Percentiles rank a stretch among this genome's conserved stretches.
Conservation (phyloP, 2,888 invertebrate genomes). For the Metellina segmentata region DNA sequence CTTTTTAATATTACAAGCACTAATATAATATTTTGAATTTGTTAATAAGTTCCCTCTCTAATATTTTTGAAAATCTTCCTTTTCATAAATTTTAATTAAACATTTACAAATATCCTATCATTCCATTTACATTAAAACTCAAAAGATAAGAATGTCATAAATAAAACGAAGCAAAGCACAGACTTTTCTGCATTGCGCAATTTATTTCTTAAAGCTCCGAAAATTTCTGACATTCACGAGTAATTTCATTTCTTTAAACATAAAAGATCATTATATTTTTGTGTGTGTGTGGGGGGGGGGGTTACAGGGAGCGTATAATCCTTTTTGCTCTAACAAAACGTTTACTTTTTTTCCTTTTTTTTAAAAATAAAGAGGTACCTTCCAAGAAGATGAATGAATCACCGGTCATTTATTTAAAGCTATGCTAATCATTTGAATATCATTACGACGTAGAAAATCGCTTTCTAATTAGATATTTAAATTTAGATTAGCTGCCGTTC, state of each 20-base stretch:
- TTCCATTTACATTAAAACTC: too few species aligned
- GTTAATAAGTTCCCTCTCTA: too few species aligned
- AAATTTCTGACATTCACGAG: neutral
- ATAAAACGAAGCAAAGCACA: neutral
- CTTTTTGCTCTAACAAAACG: neutral
- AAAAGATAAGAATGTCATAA: neutral
- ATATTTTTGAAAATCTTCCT: too few species aligned
- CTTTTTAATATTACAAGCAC: too few species aligned
- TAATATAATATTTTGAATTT: too few species aligned
- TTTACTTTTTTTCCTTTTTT: neutral
- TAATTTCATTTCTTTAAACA: neutral
- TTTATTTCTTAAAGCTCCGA: neutral
- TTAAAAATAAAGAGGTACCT: neutral
- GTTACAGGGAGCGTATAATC: neutral
- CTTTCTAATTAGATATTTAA: slow-evolving; percentile 43
- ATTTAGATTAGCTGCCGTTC: slow-evolving; percentile 27
- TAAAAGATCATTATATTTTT: neutral
- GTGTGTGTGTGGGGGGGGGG: too few species aligned
- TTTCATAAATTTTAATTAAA: too few species aligned
- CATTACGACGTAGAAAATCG: slow-evolving; percentile 38
- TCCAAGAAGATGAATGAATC: neutral
- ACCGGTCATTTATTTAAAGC: slow-evolving; percentile 27
- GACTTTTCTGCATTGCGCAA: neutral
- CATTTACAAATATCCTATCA: too few species aligned
- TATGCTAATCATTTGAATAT: slow-evolving; percentile 42